These are phyloP conservation scores for Astropecten irregularis DNA, from an alignment of 53 echinoderm and acorn worm species.

Conservation along the genomic window DNA sequence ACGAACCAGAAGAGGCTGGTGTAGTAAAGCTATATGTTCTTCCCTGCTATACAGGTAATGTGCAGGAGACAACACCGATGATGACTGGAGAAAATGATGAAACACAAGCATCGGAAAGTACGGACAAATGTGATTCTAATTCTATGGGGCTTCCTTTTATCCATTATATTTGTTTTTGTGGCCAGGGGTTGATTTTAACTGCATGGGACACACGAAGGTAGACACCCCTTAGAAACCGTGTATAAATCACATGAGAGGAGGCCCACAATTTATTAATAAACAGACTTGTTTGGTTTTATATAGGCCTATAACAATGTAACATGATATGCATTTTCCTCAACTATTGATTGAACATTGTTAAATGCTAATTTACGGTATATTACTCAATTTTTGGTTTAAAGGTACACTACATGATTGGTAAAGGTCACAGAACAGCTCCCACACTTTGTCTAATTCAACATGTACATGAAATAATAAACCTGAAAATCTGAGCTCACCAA, in stretches of 20 bases:
- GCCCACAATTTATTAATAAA: not conserved
- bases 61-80: not conserved
- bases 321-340: not conserved
- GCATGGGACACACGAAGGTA: too few relatives aligned
- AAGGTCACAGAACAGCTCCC: too few relatives aligned
- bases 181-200: too few relatives aligned
- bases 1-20: not conserved
- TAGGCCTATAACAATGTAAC: not conserved
- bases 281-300: not conserved
- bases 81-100: not conserved
- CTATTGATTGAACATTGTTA: too few relatives aligned
- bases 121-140: not conserved
- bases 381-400: too few relatives aligned
- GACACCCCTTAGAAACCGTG: too few relatives aligned
- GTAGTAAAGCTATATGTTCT: not conserved
- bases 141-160: too few relatives aligned
- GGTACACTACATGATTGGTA: too few relatives aligned
- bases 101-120: not conserved
- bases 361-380: too few relatives aligned
- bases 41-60: not conserved
- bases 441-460: too few relatives aligned
- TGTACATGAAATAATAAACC: too few relatives aligned
- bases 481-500: too few relatives aligned
- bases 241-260: not conserved
- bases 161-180: not conserved